A percentile compares a stretch with the other conserved stretches of the same genome.
Conservation (phyloP, 2,888 invertebrate genomes). For the Epicampocera succincta region DNA sequence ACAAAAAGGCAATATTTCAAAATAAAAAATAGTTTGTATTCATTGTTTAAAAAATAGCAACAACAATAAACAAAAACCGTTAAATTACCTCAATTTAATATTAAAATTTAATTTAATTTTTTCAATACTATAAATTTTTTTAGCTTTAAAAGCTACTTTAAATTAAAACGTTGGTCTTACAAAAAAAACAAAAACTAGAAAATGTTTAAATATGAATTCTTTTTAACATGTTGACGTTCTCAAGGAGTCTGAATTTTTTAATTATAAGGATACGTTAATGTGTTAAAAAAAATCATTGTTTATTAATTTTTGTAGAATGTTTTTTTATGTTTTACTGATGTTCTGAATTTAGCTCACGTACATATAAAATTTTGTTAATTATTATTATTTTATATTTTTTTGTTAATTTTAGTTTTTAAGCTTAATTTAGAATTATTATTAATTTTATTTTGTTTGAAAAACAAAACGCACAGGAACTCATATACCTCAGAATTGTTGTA, state of each 20-base stretch:
- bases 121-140: slow-evolving; percentile 30
- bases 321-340: slow-evolving; percentile 40
- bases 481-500: slow-evolving; percentile 78
- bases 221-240: slow-evolving; percentile 47
- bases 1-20: slow-evolving; percentile 62
- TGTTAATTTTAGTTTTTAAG: slow-evolving; percentile 57
- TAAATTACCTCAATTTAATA: slow-evolving; percentile 64
- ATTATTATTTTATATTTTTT: slow-evolving; percentile 38
- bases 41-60: slow-evolving; percentile 58
- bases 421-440: slow-evolving; percentile 42
- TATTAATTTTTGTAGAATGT: slow-evolving; percentile 41
- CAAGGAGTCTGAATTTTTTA: slow-evolving; percentile 82
- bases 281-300: slow-evolving; percentile 43
- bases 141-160: slow-evolving; percentile 15
- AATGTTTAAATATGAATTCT: neutral
- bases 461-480: slow-evolving; percentile 80
- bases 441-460: slow-evolving; percentile 62
- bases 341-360: slow-evolving; percentile 31
- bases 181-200: neutral
- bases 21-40: slow-evolving; percentile 57
- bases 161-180: slow-evolving; percentile 13
- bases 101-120: slow-evolving; percentile 51
- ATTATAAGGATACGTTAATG: slow-evolving; percentile 77
- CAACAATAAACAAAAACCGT: slow-evolving; percentile 59
- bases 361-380: slow-evolving; percentile 54